Base-by-base conservation (phyloP, 2,888 invertebrate genomes). In the Conchocele bisecta region DNA sequence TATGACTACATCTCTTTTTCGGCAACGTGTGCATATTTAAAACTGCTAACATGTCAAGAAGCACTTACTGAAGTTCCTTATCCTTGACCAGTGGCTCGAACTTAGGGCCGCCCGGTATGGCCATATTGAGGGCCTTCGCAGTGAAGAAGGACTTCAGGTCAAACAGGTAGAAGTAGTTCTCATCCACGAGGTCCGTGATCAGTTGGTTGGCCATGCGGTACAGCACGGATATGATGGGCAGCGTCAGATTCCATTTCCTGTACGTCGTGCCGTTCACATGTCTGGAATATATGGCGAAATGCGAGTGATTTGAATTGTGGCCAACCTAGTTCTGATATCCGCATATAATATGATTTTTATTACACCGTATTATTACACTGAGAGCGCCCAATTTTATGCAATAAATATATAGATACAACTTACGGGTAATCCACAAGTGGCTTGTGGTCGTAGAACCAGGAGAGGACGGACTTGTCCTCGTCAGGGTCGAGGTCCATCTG, bases 121-220 rank as follows among this genome's bases (percentile, higher is more conserved):
- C 99, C 96, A 99, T 97, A 90, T 99, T 99, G 60, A 99, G 92
- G 3, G 99, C 99, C 92, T 99, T 99, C 0, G 99, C 99, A 1
- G 99, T 99, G 92, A 99, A 99, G 92, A 99, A 99, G 87, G 99
- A 99, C 92, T 99, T 99, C 17, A 98, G 95, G 92, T 99, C 99
- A 92, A 99, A 99, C 3, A 99, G 93, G 90, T 99, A 99, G 92
- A 99, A 99, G 91, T 98, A 99, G 92, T 99, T 99, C 73, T 96
- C 95, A 92, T 99, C 99, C 0, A 98, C 98, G 75, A 99, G 93
- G 93, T 99, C 99, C 13, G 99, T 99, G 37, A 99, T 92, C 61
- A 99, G 93, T 91, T 98, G 99, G 93, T 99, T 99, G 0, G 98
- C 99, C 77, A 99, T 93, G 70, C 99, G 95, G 91, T 99, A 99